Base-by-base conservation (phyloP, 2,888 invertebrate species). In the Syritta pipiens region DNA sequence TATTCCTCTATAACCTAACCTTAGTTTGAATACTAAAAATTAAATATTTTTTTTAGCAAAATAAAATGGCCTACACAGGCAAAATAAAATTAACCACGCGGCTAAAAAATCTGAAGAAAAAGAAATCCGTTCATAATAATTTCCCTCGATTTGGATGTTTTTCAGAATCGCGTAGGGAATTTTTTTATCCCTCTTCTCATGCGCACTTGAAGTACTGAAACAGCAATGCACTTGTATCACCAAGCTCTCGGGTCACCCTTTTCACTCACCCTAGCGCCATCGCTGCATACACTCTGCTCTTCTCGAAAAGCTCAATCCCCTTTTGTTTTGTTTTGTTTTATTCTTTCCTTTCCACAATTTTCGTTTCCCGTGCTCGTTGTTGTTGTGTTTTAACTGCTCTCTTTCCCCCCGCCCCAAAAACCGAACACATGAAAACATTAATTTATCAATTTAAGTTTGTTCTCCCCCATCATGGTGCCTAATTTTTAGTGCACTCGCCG, bases 401-500 rank as follows among this genome's bases (percentile, higher is more conserved):
- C 51, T 14, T 42, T 20, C 42, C 20, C 3, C 3, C 10, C 9
- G 14, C 49, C 3, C 12, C 10, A 14, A 6, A 9, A 42, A 42
- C 2, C n/a, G n/a, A n/a, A n/a, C n/a, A n/a, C n/a, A n/a, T 22
- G 1, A 19, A 48, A 35, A 48, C n/a, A 24, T 7, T 40, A 37
- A 20, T 63, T 24, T 46, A 49, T 49, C 30, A 28, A 59, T 22
- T 60, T 26, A 35, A 62, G 37, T 71, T 37, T 46, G 40, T 49
- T 63, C 49, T 63, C 44, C 19, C 57, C 10, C 42, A 10, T 46
- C 9, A 17, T 3, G 7, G 30, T 57, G 26, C 32, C 32, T n/a
- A 35, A 30, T 57, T 32, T 51, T 72, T 26, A 72, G 72, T 72
- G 63, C 63, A 65, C 44, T 55, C 57, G 49, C 32, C 42, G 57